These are phyloP conservation scores for Champsocephalus esox DNA, from an alignment of 2,797 vertebrate genomes.

Conservation along the genomic window DNA sequence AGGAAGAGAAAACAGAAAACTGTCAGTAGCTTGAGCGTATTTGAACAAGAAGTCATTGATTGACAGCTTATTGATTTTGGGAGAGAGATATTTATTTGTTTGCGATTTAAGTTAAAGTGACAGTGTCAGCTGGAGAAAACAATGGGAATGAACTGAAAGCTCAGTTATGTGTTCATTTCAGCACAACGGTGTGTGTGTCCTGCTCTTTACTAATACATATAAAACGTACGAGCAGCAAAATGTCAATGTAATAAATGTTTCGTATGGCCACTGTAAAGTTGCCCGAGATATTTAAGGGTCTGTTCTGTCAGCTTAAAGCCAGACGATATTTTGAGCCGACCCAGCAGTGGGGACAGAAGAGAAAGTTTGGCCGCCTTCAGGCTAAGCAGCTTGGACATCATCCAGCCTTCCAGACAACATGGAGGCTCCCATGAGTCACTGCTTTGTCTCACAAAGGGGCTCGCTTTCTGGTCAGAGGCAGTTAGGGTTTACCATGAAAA, in stretches of 20 bases:
- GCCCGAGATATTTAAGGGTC: constrained; percentile 56
- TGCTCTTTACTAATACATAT: constrained; percentile 57
- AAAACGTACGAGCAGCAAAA: constrained; percentile 58
- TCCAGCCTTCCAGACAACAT: constrained; percentile 65
- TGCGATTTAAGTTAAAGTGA: constrained; percentile 51
- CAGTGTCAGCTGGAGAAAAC: constrained; percentile 37
- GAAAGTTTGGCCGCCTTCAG: constrained; percentile 63
- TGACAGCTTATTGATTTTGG: constrained; percentile 70
- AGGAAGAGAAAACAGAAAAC: constrained; percentile 48
- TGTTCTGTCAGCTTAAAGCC: constrained; percentile 65
- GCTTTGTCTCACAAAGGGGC: constrained; percentile 65
- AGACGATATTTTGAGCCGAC: constrained; percentile 49
- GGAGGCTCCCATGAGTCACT: constrained; percentile 67
- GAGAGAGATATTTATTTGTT: constrained; percentile 38
- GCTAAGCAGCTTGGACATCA: constrained; percentile 72
- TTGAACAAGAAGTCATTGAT: constrained; percentile 64
- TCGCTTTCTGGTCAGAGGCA: constrained; percentile 49
- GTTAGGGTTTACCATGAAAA: constrained; percentile 49
- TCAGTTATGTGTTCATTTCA: constrained; percentile 48
- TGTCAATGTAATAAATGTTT: constrained; percentile 65
- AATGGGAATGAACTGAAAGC: constrained; percentile 33
- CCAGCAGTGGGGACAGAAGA: constrained; percentile 49
- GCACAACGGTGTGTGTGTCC: constrained; percentile 17
- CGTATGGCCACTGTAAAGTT: constrained; percentile 49
- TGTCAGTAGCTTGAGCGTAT: constrained; percentile 56